Conservation (phyloP, 2,797 vertebrate species). For the Malurus splendens region DNA sequence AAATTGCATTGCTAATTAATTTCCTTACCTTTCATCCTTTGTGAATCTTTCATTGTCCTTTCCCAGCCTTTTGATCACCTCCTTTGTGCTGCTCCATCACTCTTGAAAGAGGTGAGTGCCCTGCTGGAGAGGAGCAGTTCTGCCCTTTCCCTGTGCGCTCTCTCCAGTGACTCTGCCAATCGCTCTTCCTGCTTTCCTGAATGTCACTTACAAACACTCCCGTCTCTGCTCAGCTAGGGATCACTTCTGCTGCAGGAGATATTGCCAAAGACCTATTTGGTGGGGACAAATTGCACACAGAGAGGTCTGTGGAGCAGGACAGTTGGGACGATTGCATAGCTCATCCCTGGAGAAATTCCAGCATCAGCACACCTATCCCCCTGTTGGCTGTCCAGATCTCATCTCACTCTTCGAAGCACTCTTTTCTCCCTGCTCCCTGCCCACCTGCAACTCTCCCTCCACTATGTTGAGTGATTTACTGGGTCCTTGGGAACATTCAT, state of each 20-base stretch:
- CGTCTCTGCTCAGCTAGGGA: background rate
- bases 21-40: constrained; percentile 13
- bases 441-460: background rate
- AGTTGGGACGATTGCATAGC: background rate
- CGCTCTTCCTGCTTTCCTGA: background rate
- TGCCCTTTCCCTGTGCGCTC: background rate
- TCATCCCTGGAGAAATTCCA: background rate
- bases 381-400: background rate
- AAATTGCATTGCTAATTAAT: constrained; percentile 39
- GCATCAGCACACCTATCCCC: background rate
- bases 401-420: background rate
- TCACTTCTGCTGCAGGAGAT: background rate
- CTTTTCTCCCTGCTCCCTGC: background rate
- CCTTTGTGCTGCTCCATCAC: background rate
- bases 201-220: background rate
- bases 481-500: background rate
- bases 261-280: background rate
- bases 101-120: background rate
- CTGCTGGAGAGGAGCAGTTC: background rate
- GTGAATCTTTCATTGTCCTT: constrained; percentile 4
- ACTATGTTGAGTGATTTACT: background rate
- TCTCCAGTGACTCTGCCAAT: background rate
- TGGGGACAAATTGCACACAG: rapidly evolving
- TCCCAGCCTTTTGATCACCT: background rate
- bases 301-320: background rate